phyloP scores from a whole-genome alignment of 2,113 vertebrate species.

The Pituophis catenifer region DNA sequence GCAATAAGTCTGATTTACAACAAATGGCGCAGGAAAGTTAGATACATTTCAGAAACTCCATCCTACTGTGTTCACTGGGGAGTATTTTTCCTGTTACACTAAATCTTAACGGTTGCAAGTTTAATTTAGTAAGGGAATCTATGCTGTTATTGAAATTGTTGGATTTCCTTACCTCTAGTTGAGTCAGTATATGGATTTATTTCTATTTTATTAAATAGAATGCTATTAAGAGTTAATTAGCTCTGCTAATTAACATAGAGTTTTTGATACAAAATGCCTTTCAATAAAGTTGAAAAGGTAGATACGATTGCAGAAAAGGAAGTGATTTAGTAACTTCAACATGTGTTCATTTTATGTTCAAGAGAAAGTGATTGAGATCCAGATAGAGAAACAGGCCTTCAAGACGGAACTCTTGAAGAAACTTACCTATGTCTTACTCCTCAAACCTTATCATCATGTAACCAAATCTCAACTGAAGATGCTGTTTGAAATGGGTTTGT shows the following conservation, averaged over 20 bases:
- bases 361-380: constrained; percentile 55
- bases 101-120: neutral
- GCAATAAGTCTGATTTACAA: neutral
- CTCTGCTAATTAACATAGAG: neutral
- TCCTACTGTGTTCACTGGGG: neutral
- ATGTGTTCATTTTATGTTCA: constrained; percentile 24
- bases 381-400: constrained; percentile 39
- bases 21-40: neutral
- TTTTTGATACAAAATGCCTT: neutral
- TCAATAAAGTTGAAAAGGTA: neutral
- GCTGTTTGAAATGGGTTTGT: neutral
- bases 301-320: neutral
- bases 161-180: neutral
- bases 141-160: neutral
- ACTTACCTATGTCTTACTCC: constrained; percentile 67
- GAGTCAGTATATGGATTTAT: neutral
- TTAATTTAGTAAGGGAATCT: neutral
- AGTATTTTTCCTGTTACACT: neutral
- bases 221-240: too few relatives aligned
- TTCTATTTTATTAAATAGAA: neutral
- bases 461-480: constrained; percentile 38
- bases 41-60: neutral
- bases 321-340: neutral
- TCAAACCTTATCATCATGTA: constrained; percentile 65
- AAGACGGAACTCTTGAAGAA: constrained; percentile 55